A percentile compares a stretch with the other conserved stretches of the same genome.
Conservation (phyloP, 2,113 vertebrate species). For the Menidia beryllina region DNA sequence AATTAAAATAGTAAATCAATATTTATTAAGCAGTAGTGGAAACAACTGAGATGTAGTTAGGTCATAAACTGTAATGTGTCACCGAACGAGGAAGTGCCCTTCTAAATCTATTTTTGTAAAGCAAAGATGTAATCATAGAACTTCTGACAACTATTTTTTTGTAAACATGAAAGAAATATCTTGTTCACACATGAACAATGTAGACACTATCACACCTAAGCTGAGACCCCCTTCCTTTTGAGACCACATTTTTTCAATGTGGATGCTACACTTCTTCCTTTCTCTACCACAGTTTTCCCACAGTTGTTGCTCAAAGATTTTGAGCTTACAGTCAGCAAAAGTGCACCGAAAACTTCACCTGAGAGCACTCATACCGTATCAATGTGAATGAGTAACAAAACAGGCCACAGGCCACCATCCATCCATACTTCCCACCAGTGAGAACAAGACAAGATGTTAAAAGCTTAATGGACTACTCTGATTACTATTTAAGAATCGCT, state of each 20-base stretch:
- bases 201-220: slow-evolving; percentile 39
- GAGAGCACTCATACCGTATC: slow-evolving; percentile 9
- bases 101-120: slow-evolving; percentile 10
- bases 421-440: slow-evolving; percentile 31
- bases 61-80: slow-evolving; percentile 56
- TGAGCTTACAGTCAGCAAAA: slow-evolving; percentile 15
- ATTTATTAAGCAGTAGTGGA: slow-evolving; percentile 78
- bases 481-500: slow-evolving; percentile 77
- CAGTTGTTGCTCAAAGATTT: slow-evolving; percentile 48
- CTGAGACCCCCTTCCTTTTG: slow-evolving; percentile 60
- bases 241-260: slow-evolving; percentile 70
- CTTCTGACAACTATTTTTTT: not conserved
- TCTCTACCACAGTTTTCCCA: slow-evolving; percentile 59
- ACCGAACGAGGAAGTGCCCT: slow-evolving; percentile 16
- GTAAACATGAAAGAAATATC: not conserved
- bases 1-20: slow-evolving; percentile 85
- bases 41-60: slow-evolving; percentile 65
- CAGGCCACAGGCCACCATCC: slow-evolving; percentile 1
- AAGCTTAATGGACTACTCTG: slow-evolving; percentile 70
- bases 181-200: not conserved
- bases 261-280: slow-evolving; percentile 40
- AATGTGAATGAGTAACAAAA: slow-evolving; percentile 18
- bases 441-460: slow-evolving; percentile 59
- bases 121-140: not conserved
- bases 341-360: slow-evolving; percentile 19